These are phyloP conservation scores for Cyprinodon tularosa DNA, from an alignment of 2,113 vertebrate species.

Conservation along the genomic window DNA sequence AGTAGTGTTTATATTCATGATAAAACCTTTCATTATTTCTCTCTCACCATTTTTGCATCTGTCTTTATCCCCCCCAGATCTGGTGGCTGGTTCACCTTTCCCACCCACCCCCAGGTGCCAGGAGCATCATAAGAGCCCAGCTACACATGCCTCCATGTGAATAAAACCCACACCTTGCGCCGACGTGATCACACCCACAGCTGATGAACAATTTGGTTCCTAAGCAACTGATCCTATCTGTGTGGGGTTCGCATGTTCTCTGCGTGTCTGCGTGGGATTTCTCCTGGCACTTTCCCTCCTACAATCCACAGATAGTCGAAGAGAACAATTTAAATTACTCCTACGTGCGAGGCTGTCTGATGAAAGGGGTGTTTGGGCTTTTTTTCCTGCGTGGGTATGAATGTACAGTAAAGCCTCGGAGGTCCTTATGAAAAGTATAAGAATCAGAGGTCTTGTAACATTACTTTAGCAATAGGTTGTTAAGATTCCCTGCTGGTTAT, in stretches of 20 bases:
- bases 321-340: conserved; percentile 47
- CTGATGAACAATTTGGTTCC: conserved; percentile 67
- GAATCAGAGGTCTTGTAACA: neutral
- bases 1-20: neutral
- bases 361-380: conserved; percentile 19
- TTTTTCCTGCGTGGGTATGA: conserved; percentile 13
- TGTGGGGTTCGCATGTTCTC: conserved; percentile 59
- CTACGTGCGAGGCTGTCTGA: conserved; percentile 34
- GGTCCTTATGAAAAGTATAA: neutral
- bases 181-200: conserved; percentile 59
- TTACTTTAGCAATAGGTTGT: neutral
- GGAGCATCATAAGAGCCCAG: conserved; percentile 27
- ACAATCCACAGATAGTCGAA: conserved; percentile 42
- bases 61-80: neutral
- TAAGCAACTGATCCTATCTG: conserved; percentile 63
- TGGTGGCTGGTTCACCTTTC: conserved; percentile 43
- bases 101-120: conserved; percentile 42
- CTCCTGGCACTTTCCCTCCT: conserved; percentile 51
- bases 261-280: conserved; percentile 53
- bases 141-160: conserved; percentile 39
- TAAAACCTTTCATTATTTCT: neutral
- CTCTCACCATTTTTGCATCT: neutral
- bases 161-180: conserved; percentile 59
- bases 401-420: neutral
- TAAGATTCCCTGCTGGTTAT: neutral